These are phyloP conservation scores for Paedocypris sp. DNA, from an alignment of 2,113 vertebrate species.

Conservation along the genomic window DNA sequence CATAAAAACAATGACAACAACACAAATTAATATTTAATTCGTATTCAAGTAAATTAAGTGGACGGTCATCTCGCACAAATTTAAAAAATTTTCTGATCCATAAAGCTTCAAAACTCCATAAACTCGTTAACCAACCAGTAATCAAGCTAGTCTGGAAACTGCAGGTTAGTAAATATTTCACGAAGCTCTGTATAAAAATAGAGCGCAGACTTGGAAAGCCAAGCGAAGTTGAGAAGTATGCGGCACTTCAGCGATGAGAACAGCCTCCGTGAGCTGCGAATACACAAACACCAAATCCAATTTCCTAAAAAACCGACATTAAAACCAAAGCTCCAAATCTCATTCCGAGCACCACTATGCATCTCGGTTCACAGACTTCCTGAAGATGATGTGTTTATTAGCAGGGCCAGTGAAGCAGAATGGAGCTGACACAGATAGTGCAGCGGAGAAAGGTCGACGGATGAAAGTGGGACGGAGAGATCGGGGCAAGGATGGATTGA, in stretches of 20 bases:
- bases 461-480: slow-evolving; percentile 25
- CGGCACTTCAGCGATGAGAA: no score
- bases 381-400: slow-evolving; percentile 5
- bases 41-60: no score
- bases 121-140: background rate
- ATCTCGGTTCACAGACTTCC: background rate
- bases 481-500: slow-evolving; percentile 10
- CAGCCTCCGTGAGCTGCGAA: no score
- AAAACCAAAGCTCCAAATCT: no score
- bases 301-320: no score
- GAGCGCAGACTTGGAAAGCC: background rate
- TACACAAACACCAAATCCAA: no score
- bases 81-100: background rate
- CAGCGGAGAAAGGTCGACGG: slow-evolving; percentile 24
- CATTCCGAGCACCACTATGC: no score
- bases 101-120: background rate
- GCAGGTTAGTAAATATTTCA: slow-evolving; percentile 44
- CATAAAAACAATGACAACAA: no score
- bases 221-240: no score
- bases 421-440: slow-evolving; percentile 3
- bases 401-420: slow-evolving; percentile 3
- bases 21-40: no score
- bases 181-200: slow-evolving; percentile 44
- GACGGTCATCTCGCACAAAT: no score
- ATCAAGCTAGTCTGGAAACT: slow-evolving; percentile 16